Conservation (phyloP, 2,113 vertebrate species). For the Fulica atra region DNA sequence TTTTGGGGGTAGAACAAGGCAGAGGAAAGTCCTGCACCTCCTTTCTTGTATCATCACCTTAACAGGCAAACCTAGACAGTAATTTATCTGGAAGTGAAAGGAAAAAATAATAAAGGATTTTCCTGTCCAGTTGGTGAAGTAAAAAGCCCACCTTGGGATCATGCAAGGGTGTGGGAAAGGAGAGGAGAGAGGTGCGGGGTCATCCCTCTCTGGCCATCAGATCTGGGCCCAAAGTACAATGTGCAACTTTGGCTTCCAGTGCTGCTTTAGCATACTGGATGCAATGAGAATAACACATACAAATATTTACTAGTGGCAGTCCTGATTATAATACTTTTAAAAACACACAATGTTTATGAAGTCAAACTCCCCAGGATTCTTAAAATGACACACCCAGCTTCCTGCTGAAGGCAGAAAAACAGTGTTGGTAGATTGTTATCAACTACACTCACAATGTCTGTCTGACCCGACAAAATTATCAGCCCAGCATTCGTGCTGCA, state of each 20-base stretch:
- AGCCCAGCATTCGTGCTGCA: neutral
- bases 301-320: neutral
- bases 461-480: slow-evolving; percentile 22
- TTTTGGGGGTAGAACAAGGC: neutral
- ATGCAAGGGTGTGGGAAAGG: neutral
- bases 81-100: neutral
- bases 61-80: neutral
- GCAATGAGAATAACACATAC: neutral
- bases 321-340: neutral
- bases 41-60: neutral
- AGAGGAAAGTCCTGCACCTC: neutral
- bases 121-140: neutral
- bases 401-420: slow-evolving; percentile 21
- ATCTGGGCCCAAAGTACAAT: neutral
- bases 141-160: neutral
- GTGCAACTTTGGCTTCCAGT: neutral
- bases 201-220: neutral
- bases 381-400: slow-evolving; percentile 7
- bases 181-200: neutral
- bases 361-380: neutral
- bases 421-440: slow-evolving; percentile 28
- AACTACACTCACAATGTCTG: neutral
- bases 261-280: neutral
- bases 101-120: neutral
- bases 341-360: neutral